Percentiles rank a stretch among this genome's conserved stretches.
These are phyloP conservation scores for Pinna nobilis DNA, from an alignment of 1,140 invertebrate genomes.

Conservation along the genomic window DNA sequence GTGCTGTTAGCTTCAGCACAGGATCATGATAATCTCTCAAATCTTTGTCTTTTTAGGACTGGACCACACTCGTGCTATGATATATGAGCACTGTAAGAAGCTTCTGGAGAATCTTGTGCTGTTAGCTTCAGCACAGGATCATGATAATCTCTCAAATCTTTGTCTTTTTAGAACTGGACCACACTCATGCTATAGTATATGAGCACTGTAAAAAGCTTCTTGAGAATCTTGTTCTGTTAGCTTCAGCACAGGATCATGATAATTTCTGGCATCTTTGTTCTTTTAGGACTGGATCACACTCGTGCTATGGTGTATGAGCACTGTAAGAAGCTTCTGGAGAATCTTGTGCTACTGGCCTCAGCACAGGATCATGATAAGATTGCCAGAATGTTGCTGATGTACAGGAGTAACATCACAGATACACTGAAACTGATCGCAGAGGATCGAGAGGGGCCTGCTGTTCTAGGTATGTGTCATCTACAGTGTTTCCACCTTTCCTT, in stretches of 20 bases:
- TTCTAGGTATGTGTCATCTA: constrained; percentile 14
- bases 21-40: constrained; percentile 80
- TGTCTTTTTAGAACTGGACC: too few species aligned
- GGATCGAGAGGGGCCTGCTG: constrained; percentile 53
- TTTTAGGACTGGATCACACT: constrained; percentile 80
- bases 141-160: too few species aligned
- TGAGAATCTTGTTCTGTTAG: background rate
- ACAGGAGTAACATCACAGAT: constrained; percentile 76
- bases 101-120: constrained; percentile 90
- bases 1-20: constrained; percentile 92
- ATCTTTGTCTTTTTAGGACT: too few species aligned
- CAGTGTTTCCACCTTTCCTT: too few species aligned
- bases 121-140: constrained; percentile 93
- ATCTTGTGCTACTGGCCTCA: constrained; percentile 91
- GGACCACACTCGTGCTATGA: constrained; percentile 88
- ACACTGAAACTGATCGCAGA: constrained; percentile 63
- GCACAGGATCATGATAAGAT: constrained; percentile 94
- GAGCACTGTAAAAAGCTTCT: background rate
- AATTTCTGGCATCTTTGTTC: background rate
- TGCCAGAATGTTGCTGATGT: constrained; percentile 88
- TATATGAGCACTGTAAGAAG: constrained; percentile 96
- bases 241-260: background rate
- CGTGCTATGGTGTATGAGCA: constrained; percentile 94
- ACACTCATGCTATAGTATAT: too few species aligned
- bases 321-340: constrained; percentile 91